These are phyloP conservation scores for Drosophila lini DNA, from an alignment of 1,140 invertebrate genomes.

Conservation along the genomic window DNA sequence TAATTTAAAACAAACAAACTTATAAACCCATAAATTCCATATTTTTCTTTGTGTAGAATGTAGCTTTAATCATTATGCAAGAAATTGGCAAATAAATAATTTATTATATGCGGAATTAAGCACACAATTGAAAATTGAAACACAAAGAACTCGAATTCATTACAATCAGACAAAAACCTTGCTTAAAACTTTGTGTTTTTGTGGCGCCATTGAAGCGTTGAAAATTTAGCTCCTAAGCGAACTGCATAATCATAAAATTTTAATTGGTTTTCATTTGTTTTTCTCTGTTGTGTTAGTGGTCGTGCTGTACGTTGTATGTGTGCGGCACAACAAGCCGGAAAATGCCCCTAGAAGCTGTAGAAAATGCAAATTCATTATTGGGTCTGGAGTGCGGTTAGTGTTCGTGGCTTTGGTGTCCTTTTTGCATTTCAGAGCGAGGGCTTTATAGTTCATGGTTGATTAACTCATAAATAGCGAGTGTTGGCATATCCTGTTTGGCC, in stretches of 20 bases:
- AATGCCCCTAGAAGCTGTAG: constrained; percentile 53
- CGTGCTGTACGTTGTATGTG: not conserved
- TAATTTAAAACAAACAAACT: not conserved
- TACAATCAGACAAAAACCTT: constrained; percentile 37
- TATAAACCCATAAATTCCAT: not conserved
- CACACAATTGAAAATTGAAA: constrained; percentile 34
- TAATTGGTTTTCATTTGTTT: constrained; percentile 61
- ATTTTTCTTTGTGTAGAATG: constrained; percentile 7
- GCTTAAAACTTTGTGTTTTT: constrained; percentile 29
- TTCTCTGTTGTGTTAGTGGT: constrained; percentile 18
- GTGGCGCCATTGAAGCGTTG: constrained; percentile 25
- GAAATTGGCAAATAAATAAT: constrained; percentile 30
- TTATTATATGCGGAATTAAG: constrained; percentile 30
- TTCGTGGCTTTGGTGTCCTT: constrained; percentile 38
- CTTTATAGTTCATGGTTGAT: constrained; percentile 67
- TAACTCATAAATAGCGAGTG: constrained; percentile 64
- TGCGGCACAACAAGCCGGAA: constrained; percentile 40
- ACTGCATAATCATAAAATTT: constrained; percentile 62
- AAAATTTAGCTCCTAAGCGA: constrained; percentile 36
- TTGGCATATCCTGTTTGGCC: constrained; percentile 30
- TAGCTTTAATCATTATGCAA: constrained; percentile 20
- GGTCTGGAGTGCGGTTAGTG: constrained; percentile 44
- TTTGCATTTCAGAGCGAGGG: constrained; percentile 41
- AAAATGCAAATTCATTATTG: constrained; percentile 63
- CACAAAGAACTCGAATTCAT: constrained; percentile 24